phyloP scores from a whole-genome alignment of 1,140 invertebrate genomes.

The Drosophila micromelanica region DNA sequence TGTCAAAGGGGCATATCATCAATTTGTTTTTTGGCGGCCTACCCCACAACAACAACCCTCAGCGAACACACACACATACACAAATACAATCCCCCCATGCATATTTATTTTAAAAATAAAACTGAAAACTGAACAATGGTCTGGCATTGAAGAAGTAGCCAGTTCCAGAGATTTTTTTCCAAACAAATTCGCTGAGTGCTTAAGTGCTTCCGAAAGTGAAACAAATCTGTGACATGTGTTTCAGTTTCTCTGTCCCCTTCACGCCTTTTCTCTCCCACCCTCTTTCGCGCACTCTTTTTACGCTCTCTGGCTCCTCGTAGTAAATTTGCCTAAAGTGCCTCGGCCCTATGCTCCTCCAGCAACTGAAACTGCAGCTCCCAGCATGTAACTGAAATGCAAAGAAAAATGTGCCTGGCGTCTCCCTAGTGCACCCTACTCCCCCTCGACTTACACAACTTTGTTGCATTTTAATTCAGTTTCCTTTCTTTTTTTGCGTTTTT shows the following conservation, averaged over 20 bases:
- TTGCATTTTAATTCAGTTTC: slow-evolving; percentile 64
- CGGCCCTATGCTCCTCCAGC: slow-evolving; percentile 5
- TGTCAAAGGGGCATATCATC: slow-evolving; percentile 81
- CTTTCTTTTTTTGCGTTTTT: slow-evolving; percentile 32
- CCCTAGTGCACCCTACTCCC: background rate
- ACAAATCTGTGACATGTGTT: slow-evolving; percentile 83
- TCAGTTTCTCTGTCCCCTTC: slow-evolving; percentile 52
- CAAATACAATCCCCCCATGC: slow-evolving; percentile 17
- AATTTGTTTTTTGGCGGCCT: slow-evolving; percentile 66
- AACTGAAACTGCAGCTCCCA: slow-evolving; percentile 24
- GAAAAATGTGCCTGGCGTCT: slow-evolving; percentile 56
- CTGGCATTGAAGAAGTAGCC: slow-evolving; percentile 47
- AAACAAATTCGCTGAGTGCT: slow-evolving; percentile 83
- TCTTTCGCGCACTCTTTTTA: no score
- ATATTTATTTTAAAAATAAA: slow-evolving; percentile 50
- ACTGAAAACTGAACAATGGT: slow-evolving; percentile 34
- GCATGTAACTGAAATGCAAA: slow-evolving; percentile 56
- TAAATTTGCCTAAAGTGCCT: slow-evolving; percentile 63
- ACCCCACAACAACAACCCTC: slow-evolving; percentile 32
- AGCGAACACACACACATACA: background rate
- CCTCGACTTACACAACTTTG: slow-evolving; percentile 44
- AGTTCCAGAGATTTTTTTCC: slow-evolving; percentile 65
- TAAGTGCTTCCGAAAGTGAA: slow-evolving; percentile 82
- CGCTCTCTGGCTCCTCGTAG: slow-evolving; percentile 3
- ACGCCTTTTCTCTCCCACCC: background rate